These are phyloP conservation scores for Pongo pygmaeus DNA, from an alignment of 2,113 vertebrate species.

Conservation along the genomic window DNA sequence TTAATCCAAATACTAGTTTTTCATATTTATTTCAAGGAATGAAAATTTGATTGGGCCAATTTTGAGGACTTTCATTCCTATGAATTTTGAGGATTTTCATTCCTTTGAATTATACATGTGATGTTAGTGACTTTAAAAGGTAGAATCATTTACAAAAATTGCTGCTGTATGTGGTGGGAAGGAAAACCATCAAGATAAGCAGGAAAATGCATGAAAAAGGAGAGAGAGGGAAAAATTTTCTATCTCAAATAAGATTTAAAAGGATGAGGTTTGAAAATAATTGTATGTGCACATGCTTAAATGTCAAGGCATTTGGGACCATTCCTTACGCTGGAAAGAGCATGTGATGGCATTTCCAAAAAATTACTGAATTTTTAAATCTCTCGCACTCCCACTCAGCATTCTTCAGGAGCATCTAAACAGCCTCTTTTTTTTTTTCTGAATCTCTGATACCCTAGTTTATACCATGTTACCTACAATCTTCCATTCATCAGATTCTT, in stretches of 20 bases:
- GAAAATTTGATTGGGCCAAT: neutral
- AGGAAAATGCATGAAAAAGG: neutral
- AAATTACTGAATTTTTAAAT: neutral
- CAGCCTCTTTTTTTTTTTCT: neutral
- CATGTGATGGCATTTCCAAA: neutral
- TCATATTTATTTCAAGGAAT: neutral
- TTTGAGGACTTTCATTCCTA: neutral
- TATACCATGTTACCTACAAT: neutral
- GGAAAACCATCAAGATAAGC: neutral
- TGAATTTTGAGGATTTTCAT: neutral
- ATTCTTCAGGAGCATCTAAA: neutral
- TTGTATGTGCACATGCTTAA: neutral
- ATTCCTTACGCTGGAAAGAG: neutral
- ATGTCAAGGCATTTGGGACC: conserved; percentile 14
- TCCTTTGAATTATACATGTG: neutral
- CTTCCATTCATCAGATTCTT: neutral
- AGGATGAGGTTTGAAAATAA: neutral
- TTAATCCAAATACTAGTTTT: neutral
- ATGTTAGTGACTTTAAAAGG: conserved; percentile 11
- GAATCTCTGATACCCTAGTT: neutral
- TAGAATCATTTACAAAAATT: neutral
- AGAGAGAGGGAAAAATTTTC: neutral
- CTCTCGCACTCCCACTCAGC: neutral
- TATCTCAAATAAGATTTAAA: neutral
- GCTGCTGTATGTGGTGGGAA: neutral